These are phyloP conservation scores for Hephaestus fuliginosus DNA, from an alignment of 2,797 vertebrate species.

Conservation along the genomic window DNA sequence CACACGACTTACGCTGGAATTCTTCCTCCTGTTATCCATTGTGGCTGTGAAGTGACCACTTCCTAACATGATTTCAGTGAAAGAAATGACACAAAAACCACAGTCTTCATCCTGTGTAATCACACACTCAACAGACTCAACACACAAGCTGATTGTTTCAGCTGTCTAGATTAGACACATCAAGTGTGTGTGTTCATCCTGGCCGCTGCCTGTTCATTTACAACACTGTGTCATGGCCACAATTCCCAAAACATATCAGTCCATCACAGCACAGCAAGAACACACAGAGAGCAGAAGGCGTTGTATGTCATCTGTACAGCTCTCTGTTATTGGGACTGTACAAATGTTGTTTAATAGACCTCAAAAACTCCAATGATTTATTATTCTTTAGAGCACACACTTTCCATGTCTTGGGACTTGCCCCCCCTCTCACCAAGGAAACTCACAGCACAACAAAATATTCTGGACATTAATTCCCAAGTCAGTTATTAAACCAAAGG, in stretches of 20 bases:
- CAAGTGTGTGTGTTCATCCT: background rate
- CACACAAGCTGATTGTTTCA: background rate
- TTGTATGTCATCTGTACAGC: background rate
- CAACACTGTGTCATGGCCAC: background rate
- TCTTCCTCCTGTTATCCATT: background rate
- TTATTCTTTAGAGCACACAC: background rate
- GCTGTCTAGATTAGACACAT: background rate
- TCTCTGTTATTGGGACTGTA: background rate
- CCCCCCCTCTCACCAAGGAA: background rate
- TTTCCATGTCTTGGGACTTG: background rate
- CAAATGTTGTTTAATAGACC: background rate
- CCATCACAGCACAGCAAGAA: background rate
- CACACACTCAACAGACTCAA: background rate
- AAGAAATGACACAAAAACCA: background rate
- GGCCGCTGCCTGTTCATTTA: background rate
- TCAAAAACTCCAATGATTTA: background rate
- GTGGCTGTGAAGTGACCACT: background rate
- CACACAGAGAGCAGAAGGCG: background rate
- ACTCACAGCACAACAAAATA: conserved; percentile 3
- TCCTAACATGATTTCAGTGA: background rate
- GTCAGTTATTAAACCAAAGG: background rate
- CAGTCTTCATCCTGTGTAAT: background rate
- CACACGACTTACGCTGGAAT: background rate
- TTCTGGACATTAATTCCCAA: background rate
- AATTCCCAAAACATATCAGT: background rate